Percentiles rank a stretch among this genome's conserved stretches.
Conservation (phyloP, 2,888 invertebrate genomes). For the Hydriomena furcata region DNA sequence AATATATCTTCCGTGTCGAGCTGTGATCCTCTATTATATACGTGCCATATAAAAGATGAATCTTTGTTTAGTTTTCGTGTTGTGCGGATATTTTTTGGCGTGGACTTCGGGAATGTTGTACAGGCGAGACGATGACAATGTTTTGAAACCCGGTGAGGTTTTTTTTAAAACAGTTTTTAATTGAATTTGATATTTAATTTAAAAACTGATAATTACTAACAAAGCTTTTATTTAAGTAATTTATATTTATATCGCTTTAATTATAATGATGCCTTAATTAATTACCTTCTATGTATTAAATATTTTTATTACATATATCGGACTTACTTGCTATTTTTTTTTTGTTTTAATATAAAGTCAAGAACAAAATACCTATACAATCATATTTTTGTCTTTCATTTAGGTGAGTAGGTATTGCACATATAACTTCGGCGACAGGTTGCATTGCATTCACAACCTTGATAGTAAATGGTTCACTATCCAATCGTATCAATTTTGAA, state of each 20-base stretch:
- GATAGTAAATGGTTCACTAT: constrained; percentile 22
- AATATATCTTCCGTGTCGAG: constrained; percentile 66
- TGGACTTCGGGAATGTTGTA: constrained; percentile 72
- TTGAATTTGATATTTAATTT: too few species aligned
- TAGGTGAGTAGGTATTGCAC: constrained; percentile 10
- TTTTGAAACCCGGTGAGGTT: constrained; percentile 73
- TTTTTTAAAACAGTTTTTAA: too few species aligned
- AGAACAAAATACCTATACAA: too few species aligned
- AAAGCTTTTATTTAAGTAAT: too few species aligned
- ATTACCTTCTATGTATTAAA: too few species aligned
- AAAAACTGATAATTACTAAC: too few species aligned
- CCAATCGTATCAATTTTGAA: constrained; percentile 1
- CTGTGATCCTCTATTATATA: constrained; percentile 70
- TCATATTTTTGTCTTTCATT: constrained; percentile 2
- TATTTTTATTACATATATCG: too few species aligned
- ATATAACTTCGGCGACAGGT: constrained; percentile 37
- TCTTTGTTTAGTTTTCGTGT: constrained; percentile 73
- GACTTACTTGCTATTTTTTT: too few species aligned
- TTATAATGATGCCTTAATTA: too few species aligned
- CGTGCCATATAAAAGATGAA: constrained; percentile 74
- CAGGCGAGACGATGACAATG: constrained; percentile 68
- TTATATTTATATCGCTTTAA: too few species aligned
- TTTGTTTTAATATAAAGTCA: too few species aligned
- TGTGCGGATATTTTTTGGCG: constrained; percentile 68
- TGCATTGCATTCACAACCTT: constrained; percentile 44